Conservation (phyloP, 2,113 vertebrate genomes). For the Gymnobelideus leadbeateri region DNA sequence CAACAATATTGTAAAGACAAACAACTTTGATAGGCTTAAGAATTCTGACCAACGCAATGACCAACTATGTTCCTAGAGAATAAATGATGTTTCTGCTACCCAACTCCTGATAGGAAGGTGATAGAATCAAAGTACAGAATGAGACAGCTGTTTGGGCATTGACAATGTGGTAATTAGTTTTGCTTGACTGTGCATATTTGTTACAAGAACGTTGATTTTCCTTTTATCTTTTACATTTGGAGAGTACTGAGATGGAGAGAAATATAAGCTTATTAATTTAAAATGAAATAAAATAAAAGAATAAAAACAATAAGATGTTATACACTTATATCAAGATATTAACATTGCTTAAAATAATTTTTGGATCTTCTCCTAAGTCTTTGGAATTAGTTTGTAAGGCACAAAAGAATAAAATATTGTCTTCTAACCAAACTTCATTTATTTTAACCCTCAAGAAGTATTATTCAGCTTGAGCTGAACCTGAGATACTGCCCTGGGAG, state of each 20-base stretch:
- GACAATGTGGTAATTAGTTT: background rate
- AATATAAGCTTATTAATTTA: background rate
- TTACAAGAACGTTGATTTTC: background rate
- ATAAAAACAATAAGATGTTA: background rate
- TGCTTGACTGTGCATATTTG: background rate
- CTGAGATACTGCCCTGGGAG: background rate
- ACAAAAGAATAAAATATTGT: background rate
- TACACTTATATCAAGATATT: background rate
- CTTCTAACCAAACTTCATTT: background rate
- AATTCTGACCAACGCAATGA: background rate
- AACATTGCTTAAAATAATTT: background rate
- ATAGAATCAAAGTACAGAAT: background rate
- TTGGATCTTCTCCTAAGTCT: background rate
- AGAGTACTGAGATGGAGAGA: background rate
- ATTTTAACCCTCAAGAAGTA: background rate
- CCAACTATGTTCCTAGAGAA: background rate
- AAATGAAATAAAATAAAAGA: background rate
- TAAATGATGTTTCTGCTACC: background rate
- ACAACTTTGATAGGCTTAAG: background rate
- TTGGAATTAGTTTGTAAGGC: background rate
- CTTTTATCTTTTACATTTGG: background rate
- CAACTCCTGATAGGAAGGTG: background rate
- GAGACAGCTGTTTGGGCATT: background rate
- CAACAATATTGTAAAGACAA: background rate
- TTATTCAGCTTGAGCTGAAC: background rate